Base-by-base conservation (phyloP, 2,113 vertebrate species). In the Budorcas taxicolor region DNA sequence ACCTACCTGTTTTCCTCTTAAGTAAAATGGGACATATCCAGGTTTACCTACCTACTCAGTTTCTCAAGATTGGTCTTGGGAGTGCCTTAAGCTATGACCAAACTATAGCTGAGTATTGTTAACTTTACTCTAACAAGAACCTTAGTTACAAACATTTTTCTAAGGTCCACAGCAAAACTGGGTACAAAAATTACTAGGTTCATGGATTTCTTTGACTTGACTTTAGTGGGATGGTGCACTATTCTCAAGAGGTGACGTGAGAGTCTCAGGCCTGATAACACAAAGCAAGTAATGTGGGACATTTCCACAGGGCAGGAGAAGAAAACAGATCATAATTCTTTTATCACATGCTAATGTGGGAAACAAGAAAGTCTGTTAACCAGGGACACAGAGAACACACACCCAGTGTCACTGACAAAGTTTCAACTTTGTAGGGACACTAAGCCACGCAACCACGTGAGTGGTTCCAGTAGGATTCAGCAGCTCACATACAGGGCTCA, bases 41-140 rank as follows among this genome's bases (percentile, higher is more conserved):
- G 71, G 52, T 82, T 82, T 91, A 74, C 7, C 53, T 11, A 31
- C 19, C 55, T 12, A 27, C 15, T 62, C 19, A 60, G n/a, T 90
- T 90, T 90, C 81, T 53, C n/a, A 53, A 8, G 9, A 83, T 23
- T 62, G 71, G 33, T 89, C 57, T 52, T 27, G 17, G 14, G 10
- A 91, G 31, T 81, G 25, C 27, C 40, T 94, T 82, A 83, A 57
- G 23, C 45, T 91, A 76, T 50, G 47, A 95, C 21, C 50, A 60
- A 85, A 81, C 74, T 55, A 31, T 53, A 85, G 74, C 36, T 23
- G 43, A 3, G 10, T 29, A 21, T 14, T 90, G 4, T 52, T 67
- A 27, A 76, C 52, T 90, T 45, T 40, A 76, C 29, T 87, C 31
- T 71, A 85, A 60, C 60, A 84, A 71, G 31, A 88, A n/a, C 13